Conservation (phyloP, 92 coral and sea anemone genomes). For the Bergia puertoricense region DNA sequence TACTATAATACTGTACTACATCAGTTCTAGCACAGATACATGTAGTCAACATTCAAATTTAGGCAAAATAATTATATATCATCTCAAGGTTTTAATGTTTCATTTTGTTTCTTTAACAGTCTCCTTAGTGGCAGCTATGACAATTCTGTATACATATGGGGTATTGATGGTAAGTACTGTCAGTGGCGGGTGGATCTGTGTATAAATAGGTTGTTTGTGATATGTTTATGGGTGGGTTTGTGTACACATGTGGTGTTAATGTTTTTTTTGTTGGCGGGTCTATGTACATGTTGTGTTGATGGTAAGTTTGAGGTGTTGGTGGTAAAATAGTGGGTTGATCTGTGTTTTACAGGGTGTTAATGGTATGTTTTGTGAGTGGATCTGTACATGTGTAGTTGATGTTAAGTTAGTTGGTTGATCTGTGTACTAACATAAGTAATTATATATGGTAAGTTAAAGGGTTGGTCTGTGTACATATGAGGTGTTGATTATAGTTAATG, state of each 20-base stretch:
- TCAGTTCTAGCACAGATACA: no score
- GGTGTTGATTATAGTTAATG: not conserved
- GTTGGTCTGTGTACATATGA: no score
- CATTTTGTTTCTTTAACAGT: constrained; percentile 47
- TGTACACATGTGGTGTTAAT: no score
- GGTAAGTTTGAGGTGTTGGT: no score
- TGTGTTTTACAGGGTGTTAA: constrained; percentile 29
- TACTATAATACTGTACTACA: no score
- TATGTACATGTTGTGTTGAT: no score
- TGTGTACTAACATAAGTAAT: no score
- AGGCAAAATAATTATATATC: not conserved
- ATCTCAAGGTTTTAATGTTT: not conserved
- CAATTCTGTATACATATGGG: constrained; percentile 83
- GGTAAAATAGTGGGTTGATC: no score
- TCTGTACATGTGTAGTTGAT: not conserved
- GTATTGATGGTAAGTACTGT: constrained; percentile 65
- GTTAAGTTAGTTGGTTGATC: no score
- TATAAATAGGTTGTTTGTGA: constrained; percentile 34
- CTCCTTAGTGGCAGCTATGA: constrained; percentile 95
- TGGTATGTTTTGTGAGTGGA: constrained; percentile 52
- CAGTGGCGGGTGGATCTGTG: not conserved
- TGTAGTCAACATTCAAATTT: no score
- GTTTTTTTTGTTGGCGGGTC: no score
- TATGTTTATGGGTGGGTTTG: constrained; percentile 1
- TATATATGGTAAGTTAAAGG: no score